Base-by-base conservation (phyloP, 2,888 invertebrate genomes). In the Ectemnius continuus region DNA sequence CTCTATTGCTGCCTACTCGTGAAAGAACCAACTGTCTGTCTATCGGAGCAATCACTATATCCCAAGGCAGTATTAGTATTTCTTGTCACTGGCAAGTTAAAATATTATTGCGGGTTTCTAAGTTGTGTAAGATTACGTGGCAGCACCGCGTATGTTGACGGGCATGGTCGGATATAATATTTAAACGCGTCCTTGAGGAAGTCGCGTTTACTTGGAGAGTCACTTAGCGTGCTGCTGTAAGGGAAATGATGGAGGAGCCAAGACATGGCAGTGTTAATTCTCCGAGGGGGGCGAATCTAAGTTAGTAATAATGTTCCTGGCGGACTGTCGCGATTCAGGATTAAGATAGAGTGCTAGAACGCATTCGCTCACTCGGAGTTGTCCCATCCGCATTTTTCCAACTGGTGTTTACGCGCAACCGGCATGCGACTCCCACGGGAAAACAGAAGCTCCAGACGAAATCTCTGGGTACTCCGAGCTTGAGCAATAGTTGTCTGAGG, bases 181-280 rank as follows among this genome's bases (percentile, higher is more conserved):
- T 81, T 82, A 74, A 74, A 60, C 67, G 48, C 69, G 72, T 84
- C 84, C 84, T 80, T 77, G 79, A 76, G 67, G 67, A 64, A 79
- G 75, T 70, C 61, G 61, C 66, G 74, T 78, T 84, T 82, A 76
- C 82, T 84, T 83, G 82, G 79, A 77, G 75, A 77, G 71, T 82
- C 82, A 75, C 78, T 83, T 82, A 83, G 76, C 77, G 75, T 67
- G 71, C 63, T 52, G 67, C 60, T 73, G 82, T 8, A 36, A 36
- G 36, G 36, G 11, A 11, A 76, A 74, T 82, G 52, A 5, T 5
- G 52, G 14, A 14, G 4, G 52, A 48, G 6, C 4, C 16, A 5
- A 16, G 16, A 14, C 52, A 52, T 14, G n/a, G 52, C 2, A 16
- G 13, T 1, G 52, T 11, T 14, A 52, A 52, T 36, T 36, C 11